Evolutionary conservation across 64 coral and sea anemone species (phyloP), one percentile per base, ranked within the genome.

Genomic region (Pocillopora verrucosa): DNA sequence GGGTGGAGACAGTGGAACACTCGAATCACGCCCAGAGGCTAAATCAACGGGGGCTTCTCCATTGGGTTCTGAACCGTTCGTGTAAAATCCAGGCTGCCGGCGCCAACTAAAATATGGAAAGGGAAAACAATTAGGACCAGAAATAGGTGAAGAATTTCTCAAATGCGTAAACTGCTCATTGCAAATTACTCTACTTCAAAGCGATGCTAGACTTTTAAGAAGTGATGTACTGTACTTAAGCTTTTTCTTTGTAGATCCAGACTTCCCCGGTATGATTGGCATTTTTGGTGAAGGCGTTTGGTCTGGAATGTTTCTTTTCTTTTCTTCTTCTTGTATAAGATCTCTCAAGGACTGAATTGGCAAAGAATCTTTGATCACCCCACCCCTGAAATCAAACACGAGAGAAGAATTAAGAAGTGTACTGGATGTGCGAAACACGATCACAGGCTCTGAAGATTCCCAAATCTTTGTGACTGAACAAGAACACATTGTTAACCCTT

Each of bases 291-390:
- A 16, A 7, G 72, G 15, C 5, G 59, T 36, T 13, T 30, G 56
- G 25, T 45, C 10, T 7, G 14, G 59, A 1, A 13, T 24, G 22
- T 73, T 25, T 9, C 22, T 78, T 4, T 45, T 56, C 25, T 87
- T 45, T 87, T 92, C 90, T 60, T 92, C 90, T 80, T 87, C 82
- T 37, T 92, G 58, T 36, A 92, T 92, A 6, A 92, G 30, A 69
- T 92, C 90, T n/a, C 83, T 80, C 0, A 92, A 72, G 10, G 83
- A 92, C 15, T 68, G 61, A 0, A 87, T 75, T 22, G 90, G 90
- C 3, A 57, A 13, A 1, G 75, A 74, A 2, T 38, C 77, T 26
- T 92, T 92, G 24, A 76, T 56, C 1, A 72, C 16, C 59, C 84
- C 51, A 57, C 82, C 83, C 83, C 90, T 92, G 65, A n/a, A 69